A percentile compares a stretch with the other conserved stretches of the same genome.
phyloP scores from a whole-genome alignment of 2,797 vertebrate species.

The Echiichthys vipera region DNA sequence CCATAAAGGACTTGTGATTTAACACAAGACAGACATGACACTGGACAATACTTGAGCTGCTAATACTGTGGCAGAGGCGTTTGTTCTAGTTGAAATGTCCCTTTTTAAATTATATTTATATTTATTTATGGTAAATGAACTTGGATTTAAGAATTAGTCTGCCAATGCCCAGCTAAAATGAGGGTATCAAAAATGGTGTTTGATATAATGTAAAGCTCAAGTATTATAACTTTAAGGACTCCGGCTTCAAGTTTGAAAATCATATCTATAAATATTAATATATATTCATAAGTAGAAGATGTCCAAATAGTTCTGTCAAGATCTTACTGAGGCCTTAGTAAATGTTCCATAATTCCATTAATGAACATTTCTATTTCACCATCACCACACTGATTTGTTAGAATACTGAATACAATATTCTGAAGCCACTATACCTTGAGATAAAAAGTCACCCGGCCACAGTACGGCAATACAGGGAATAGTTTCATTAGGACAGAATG shows the following conservation, averaged over 20 bases:
- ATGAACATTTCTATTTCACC: neutral
- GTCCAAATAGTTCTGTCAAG: no score
- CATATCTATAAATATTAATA: neutral
- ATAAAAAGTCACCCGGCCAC: neutral
- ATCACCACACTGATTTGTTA: neutral
- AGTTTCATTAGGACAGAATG: slow-evolving; percentile 36
- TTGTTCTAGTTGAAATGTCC: no score
- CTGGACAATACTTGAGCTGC: no score
- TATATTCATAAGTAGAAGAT: no score
- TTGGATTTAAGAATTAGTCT: no score
- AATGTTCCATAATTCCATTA: neutral
- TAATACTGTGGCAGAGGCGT: no score
- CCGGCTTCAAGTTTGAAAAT: neutral
- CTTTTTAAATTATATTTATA: no score
- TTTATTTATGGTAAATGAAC: no score
- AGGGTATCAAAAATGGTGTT: neutral
- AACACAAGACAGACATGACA: no score
- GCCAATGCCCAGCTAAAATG: no score
- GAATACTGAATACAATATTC: no score
- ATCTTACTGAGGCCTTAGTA: neutral
- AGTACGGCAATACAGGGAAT: slow-evolving; percentile 2
- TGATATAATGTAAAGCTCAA: neutral
- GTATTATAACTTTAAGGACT: no score
- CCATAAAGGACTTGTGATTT: neutral
- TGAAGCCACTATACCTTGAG: neutral